Evolutionary conservation across 2,113 vertebrate genomes (phyloP).

Genomic region (Lepisosteus osseus): DNA sequence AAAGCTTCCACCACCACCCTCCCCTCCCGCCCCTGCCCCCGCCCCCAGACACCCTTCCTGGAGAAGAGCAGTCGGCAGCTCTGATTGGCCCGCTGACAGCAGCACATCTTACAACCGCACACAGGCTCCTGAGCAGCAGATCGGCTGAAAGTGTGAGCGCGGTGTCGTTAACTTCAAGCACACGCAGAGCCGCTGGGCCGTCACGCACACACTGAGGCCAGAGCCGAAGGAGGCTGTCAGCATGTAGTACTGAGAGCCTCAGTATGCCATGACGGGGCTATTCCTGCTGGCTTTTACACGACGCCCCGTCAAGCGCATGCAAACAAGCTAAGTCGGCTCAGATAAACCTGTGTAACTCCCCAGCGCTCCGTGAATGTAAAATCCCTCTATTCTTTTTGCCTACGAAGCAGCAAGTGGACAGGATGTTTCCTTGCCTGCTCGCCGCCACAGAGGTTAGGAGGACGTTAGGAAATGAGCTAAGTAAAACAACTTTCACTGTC

Average conservation of each 20-base stretch:
- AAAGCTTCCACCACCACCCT: too few species aligned
- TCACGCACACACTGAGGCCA: not conserved
- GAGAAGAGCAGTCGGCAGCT: too few species aligned
- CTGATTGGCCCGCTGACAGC: not conserved
- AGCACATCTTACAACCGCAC: not conserved
- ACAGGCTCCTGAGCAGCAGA: not conserved
- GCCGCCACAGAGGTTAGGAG: not conserved
- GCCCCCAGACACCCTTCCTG: too few species aligned
- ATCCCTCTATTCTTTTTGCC: not conserved
- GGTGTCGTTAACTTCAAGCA: not conserved
- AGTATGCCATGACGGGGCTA: not conserved
- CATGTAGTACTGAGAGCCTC: not conserved
- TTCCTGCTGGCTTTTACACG: not conserved
- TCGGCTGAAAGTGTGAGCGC: not conserved
- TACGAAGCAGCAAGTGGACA: not conserved
- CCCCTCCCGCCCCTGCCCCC: too few species aligned
- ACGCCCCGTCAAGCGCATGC: not conserved
- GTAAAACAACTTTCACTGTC: not conserved
- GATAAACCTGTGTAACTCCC: not conserved
- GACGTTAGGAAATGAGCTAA: conserved; percentile 16
- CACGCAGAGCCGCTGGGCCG: not conserved
- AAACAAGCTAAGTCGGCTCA: too few species aligned
- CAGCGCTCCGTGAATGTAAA: not conserved
- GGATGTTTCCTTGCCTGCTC: conserved; percentile 2
- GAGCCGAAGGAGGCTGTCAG: not conserved